Base-by-base conservation (phyloP, 1,140 invertebrate species). In the Eriocheir sinensis region DNA sequence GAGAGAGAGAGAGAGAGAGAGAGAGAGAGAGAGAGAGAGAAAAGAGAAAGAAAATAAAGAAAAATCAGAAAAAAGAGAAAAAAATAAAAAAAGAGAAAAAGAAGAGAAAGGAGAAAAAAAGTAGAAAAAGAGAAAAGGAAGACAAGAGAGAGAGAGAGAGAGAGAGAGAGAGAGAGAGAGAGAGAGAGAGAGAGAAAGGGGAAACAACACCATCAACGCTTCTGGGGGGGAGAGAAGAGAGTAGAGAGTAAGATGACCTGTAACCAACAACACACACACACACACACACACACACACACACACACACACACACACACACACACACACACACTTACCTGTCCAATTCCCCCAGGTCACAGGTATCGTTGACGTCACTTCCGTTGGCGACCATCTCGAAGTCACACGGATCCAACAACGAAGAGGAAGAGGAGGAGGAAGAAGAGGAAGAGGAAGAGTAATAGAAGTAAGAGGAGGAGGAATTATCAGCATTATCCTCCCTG, bases 11-110 rank as follows among this genome's bases (percentile, higher is more conserved):
- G 81, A 85, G 81, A 85, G 81, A 85, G 81, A 40, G 38, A 40
- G 38, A 40, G 81, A 85, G 81, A 85, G 81, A 85, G 81, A 85
- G 81, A 85, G 81, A 85, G 81, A 85, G 81, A 86, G 36, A 41
- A n/a, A 41, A n/a, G 30, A n/a, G 30, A n/a, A 41, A 34, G 27
- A 27, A 36, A 27, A 36, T n/a, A 36, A 34, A 86, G 83, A 41
- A n/a, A 41, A n/a, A 41, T 8, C 30, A 41, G 40, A 41, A n/a
- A 41, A n/a, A 41, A n/a, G 30, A n/a, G 30, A n/a, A 41, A 34
- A 41, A n/a, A 41, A n/a, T 27, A 34, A 86, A 34, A 86, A 34
- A 41, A 88, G 36, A 89, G 88, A 44, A n/a, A 89, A 40, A 89
- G 88, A 89, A 40, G 40, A 40, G 40, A 40, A 38, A 40, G 27